phyloP scores from a whole-genome alignment of 64 coral and sea anemone genomes.

The Dendrophyllia cribrosa region DNA sequence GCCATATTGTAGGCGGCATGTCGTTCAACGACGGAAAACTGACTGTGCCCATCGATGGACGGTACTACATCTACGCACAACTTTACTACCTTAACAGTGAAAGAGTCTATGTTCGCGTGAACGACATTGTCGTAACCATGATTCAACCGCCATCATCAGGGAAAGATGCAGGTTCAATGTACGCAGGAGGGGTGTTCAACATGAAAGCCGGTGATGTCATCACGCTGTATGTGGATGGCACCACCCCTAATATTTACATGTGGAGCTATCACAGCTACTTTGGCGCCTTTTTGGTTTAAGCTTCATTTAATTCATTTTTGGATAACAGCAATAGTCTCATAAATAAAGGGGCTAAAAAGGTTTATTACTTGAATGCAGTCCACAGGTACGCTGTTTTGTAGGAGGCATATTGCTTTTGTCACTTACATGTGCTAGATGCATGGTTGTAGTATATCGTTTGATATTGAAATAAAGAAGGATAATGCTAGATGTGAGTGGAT shows the following conservation, averaged over 20 bases:
- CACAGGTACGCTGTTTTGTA: too few species aligned
- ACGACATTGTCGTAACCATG: not conserved
- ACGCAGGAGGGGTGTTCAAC: constrained; percentile 6
- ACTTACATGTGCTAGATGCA: too few species aligned
- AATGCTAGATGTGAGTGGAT: too few species aligned
- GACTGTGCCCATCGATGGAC: constrained; percentile 7
- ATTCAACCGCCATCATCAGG: not conserved
- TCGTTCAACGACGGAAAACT: not conserved
- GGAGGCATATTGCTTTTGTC: too few species aligned
- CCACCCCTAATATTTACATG: not conserved
- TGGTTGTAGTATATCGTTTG: too few species aligned
- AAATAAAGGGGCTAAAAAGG: too few species aligned
- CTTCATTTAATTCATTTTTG: not conserved
- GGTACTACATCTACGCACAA: constrained; percentile 27
- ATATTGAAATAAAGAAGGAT: too few species aligned
- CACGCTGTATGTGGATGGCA: not conserved
- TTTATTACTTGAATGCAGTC: too few species aligned
- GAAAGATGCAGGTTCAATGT: too few species aligned
- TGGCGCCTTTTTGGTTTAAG: constrained; percentile 21
- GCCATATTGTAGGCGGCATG: constrained; percentile 14
- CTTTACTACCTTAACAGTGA: not conserved
- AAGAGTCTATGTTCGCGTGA: not conserved
- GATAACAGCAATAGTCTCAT: too few species aligned
- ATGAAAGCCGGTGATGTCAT: constrained; percentile 10
- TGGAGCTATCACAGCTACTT: not conserved